Evolutionary conservation across 53 echinoderm and acorn worm species (phyloP).

Genomic region (Mesocentrotus franciscanus): DNA sequence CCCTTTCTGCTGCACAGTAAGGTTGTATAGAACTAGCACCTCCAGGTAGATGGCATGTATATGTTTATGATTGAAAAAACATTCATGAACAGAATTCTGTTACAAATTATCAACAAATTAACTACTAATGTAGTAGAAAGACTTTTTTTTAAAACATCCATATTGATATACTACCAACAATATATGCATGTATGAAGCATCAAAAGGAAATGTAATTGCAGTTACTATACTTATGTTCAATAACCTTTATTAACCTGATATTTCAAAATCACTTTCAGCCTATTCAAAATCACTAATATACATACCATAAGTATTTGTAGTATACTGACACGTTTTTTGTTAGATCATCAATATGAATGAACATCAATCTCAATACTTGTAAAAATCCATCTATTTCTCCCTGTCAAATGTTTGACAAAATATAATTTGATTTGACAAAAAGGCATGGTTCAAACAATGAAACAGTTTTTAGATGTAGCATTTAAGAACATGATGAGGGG

Average conservation of each 20-base stretch:
- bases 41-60: neutral
- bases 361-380: neutral
- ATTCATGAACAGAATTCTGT: neutral
- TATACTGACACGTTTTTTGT: neutral
- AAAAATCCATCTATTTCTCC: slow-evolving; percentile 5
- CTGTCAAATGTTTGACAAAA: neutral
- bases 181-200: neutral
- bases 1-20: neutral
- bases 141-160: neutral
- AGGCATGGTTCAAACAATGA: slow-evolving; percentile 2
- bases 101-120: neutral
- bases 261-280: slow-evolving; percentile 19
- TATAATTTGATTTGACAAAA: slow-evolving; percentile 33
- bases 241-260: neutral
- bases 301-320: neutral
- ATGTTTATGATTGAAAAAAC: neutral
- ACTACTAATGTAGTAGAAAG: slow-evolving; percentile 52
- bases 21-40: slow-evolving; percentile 25
- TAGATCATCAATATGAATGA: neutral
- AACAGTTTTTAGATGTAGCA: neutral
- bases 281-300: neutral
- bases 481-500: neutral
- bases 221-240: neutral
- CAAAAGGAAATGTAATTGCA: neutral
- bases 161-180: neutral